Evolutionary conservation across 2,888 invertebrate species (phyloP).

Genomic region (Camponotus fellah): DNA sequence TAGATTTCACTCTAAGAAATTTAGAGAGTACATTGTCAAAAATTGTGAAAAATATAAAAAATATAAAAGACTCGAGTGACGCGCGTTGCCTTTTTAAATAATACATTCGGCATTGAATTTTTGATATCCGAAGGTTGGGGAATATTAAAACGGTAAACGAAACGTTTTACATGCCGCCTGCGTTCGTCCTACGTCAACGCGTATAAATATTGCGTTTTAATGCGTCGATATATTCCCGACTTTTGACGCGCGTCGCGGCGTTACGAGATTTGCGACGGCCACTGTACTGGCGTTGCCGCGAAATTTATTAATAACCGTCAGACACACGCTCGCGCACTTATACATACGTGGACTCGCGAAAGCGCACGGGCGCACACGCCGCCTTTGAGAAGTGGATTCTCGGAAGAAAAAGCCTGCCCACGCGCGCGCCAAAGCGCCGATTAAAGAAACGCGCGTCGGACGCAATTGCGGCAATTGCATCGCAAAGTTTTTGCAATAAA

Average conservation of each 20-base stretch:
- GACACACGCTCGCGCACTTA: slow-evolving; percentile 44
- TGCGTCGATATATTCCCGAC: slow-evolving; percentile 6
- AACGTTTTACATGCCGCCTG: neutral
- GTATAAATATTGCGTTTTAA: slow-evolving; percentile 40
- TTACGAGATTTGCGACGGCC: slow-evolving; percentile 22
- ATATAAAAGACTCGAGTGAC: neutral
- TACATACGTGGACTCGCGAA: slow-evolving; percentile 51
- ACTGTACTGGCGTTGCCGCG: slow-evolving; percentile 52
- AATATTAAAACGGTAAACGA: neutral
- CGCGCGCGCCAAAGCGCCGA: slow-evolving; percentile 33
- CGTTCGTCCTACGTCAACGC: slow-evolving; percentile 4
- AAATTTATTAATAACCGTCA: slow-evolving; percentile 71
- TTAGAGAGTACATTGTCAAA: neutral
- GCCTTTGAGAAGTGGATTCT: slow-evolving; percentile 57
- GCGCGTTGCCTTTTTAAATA: neutral
- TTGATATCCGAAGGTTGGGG: neutral
- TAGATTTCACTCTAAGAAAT: too few species aligned
- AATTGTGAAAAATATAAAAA: neutral
- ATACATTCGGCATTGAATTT: neutral
- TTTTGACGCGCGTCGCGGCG: slow-evolving; percentile 25
- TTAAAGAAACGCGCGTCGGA: slow-evolving; percentile 7
- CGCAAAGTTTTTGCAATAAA: slow-evolving; percentile 40
- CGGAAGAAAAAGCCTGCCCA: slow-evolving; percentile 58
- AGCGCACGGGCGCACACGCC: slow-evolving; percentile 19
- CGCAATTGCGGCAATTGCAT: slow-evolving; percentile 5